Evolutionary conservation across 1,140 invertebrate species (phyloP), one percentile per base, ranked within the genome.

Genomic region (Drosophila nebulosa): DNA sequence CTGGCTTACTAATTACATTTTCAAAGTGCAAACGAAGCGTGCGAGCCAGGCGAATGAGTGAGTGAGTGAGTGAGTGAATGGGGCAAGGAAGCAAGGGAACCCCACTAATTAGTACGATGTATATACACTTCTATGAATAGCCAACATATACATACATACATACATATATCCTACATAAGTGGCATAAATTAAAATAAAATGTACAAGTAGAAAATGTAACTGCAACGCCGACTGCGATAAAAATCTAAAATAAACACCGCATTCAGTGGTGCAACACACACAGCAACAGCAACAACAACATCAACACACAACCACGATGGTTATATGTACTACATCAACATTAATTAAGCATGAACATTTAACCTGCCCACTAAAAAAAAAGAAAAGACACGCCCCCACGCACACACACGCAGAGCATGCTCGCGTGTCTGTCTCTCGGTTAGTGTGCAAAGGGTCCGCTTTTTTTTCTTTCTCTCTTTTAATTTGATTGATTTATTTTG

Each of bases 331-430:
- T 64, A 76, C 79, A 79, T 69, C 83, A 65, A 70, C 83, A 81
- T 86, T 86, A 86, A 86, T 86, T 86, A 86, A 86, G 83, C 78
- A 86, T 86, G 76, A 86, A 83, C 75, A 88, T 88, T 86, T 81
- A 83, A 78, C 78, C 83, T 83, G 78, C 83, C 83, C 77, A 74
- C 71, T 59, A 56, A 53, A 26, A 9, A 27, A 53, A 58, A 56
- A 53, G 14, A 9, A 27, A 53, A 58, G 64, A 60, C 71, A 78
- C 83, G 83, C 83, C 83, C 36, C 60, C 69, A 27, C 36, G 21
- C 36, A 59, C 30, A 57, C 30, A 21, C 39, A 42, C 16, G 78
- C 66, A 18, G n/a, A n/a, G n/a, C 32, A 21, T 4, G 30, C 16
- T 78, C 73, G 73, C 73, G 74, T 80, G 81, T 81, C 65, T 67